Conservation (phyloP, 1,140 invertebrate species). For the Drosophila bocki region DNA sequence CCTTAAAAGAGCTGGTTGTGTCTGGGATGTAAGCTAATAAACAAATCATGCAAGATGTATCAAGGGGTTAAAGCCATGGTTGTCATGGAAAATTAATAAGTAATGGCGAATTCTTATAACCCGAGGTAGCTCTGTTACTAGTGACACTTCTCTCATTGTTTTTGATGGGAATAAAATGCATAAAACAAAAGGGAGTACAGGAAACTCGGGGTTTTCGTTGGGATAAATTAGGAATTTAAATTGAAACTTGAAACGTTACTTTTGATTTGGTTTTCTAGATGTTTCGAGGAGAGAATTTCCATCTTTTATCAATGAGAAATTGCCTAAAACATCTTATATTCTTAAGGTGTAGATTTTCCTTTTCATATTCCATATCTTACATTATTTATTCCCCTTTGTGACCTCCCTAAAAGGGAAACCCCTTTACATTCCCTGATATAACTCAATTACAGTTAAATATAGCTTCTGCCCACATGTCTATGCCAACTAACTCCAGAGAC, state of each 20-base stretch:
- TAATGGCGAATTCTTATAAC: not conserved
- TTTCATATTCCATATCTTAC: not conserved
- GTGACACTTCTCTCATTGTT: not conserved
- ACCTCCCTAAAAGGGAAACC: not conserved
- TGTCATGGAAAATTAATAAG: not conserved
- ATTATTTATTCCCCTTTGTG: not conserved
- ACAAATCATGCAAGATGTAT: constrained; percentile 34
- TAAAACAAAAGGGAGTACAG: not conserved
- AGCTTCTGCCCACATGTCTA: not conserved
- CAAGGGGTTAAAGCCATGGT: constrained; percentile 2
- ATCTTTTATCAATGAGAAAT: too few relatives aligned
- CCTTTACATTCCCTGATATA: not conserved
- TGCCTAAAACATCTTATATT: not conserved
- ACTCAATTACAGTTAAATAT: constrained; percentile 2
- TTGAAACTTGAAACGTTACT: not conserved
- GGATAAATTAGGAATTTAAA: not conserved
- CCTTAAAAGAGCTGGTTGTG: not conserved
- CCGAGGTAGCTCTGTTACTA: too few relatives aligned
- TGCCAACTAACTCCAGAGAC: constrained; percentile 3
- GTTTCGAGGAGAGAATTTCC: too few relatives aligned
- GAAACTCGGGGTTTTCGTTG: not conserved
- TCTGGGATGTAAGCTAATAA: constrained; percentile 46
- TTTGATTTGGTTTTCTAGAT: not conserved
- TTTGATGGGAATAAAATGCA: not conserved
- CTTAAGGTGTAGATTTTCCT: not conserved